These are phyloP conservation scores for Siphlonurus alternatus DNA, from an alignment of 2,888 invertebrate genomes.

Conservation along the genomic window DNA sequence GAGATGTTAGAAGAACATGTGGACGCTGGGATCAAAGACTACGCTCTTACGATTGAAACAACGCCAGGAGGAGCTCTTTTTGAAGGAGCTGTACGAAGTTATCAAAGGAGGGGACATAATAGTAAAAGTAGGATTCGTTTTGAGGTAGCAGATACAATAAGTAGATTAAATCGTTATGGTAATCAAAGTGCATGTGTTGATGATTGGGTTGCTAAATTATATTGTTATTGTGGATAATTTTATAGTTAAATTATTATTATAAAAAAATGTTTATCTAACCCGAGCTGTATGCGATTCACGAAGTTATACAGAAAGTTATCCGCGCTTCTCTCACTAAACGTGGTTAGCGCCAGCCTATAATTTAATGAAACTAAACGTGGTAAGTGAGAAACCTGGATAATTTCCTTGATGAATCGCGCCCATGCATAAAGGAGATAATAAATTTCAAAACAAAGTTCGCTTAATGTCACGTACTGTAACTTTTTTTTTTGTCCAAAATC, in stretches of 20 bases:
- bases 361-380: too few relatives aligned
- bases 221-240: constrained; percentile 22
- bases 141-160: constrained; percentile 42
- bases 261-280: too few relatives aligned
- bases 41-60: constrained; percentile 3
- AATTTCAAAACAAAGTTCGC: too few relatives aligned
- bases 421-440: too few relatives aligned
- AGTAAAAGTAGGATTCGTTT: not conserved
- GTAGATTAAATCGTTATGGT: constrained; percentile 26
- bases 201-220: constrained; percentile 20
- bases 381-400: too few relatives aligned
- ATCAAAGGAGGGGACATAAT: constrained; percentile 19
- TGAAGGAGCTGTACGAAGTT: constrained; percentile 11
- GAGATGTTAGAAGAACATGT: constrained; percentile 14
- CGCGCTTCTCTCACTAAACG: too few relatives aligned
- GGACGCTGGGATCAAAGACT: not conserved
- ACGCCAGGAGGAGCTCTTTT: constrained; percentile 1
- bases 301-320: too few relatives aligned
- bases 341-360: too few relatives aligned
- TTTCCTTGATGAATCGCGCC: too few relatives aligned
- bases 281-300: too few relatives aligned
- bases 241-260: not conserved
- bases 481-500: too few relatives aligned
- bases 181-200: constrained; percentile 24
- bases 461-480: too few relatives aligned